Percentiles rank a stretch among this genome's conserved stretches.
Evolutionary conservation across 2,797 vertebrate species (phyloP).

Genomic region (Miichthys miiuy): DNA sequence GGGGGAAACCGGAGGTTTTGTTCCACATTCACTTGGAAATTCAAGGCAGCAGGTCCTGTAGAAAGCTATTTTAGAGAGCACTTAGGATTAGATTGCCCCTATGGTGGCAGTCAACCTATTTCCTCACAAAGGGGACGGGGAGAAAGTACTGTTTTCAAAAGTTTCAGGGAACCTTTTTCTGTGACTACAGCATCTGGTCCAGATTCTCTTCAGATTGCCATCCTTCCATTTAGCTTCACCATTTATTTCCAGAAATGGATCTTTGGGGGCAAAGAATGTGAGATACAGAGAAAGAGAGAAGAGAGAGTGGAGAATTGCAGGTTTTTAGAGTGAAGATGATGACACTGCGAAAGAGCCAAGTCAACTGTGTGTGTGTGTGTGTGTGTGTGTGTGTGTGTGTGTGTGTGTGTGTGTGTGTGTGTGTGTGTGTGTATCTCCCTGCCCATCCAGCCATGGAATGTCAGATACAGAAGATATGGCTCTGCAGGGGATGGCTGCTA

Average conservation of each 20-base stretch:
- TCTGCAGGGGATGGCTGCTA: constrained; percentile 57
- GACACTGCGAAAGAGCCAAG: constrained; percentile 52
- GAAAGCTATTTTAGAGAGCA: constrained; percentile 58
- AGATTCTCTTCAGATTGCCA: constrained; percentile 50
- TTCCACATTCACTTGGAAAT: constrained; percentile 41
- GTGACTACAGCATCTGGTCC: constrained; percentile 36
- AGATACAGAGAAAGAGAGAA: constrained; percentile 12
- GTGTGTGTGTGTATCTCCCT: constrained; percentile 13
- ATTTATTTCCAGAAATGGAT: constrained; percentile 64
- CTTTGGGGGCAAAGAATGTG: constrained; percentile 26
- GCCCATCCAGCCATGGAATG: constrained; percentile 57
- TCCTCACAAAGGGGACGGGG: constrained; percentile 35
- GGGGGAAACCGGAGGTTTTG: constrained; percentile 18
- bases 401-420: constrained; percentile 21
- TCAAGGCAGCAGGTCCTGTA: constrained; percentile 36
- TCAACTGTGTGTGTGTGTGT: constrained; percentile 35
- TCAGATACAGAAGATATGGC: constrained; percentile 66
- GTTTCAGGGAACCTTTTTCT: constrained; percentile 28
- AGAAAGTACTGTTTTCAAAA: constrained; percentile 41
- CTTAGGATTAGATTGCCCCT: constrained; percentile 56
- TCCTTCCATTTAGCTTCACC: constrained; percentile 58
- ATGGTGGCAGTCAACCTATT: constrained; percentile 56
- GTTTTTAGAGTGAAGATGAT: constrained; percentile 63
- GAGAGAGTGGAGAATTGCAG: constrained; percentile 30
- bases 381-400: constrained; percentile 29